Conservation (phyloP, 2,113 vertebrate genomes). For the Psophia crepitans region DNA sequence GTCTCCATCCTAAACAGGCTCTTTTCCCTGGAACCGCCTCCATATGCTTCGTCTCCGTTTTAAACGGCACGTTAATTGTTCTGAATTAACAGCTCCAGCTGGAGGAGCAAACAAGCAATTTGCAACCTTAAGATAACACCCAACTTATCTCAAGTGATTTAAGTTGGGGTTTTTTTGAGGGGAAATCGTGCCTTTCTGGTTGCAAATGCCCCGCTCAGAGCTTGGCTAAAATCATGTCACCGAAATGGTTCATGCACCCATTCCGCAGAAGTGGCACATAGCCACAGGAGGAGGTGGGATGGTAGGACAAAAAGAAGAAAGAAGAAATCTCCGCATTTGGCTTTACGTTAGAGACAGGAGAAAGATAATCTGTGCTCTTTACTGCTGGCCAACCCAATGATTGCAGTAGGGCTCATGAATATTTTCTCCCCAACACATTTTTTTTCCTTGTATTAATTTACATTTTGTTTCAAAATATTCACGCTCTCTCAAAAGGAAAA, state of each 20-base stretch:
- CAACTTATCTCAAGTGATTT: slow-evolving; percentile 70
- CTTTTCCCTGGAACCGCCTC: slow-evolving; percentile 45
- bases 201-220: neutral
- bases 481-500: neutral
- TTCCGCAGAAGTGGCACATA: neutral
- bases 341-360: neutral
- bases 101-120: slow-evolving; percentile 74
- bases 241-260: neutral
- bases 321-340: neutral
- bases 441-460: neutral
- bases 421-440: neutral
- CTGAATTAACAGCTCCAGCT: slow-evolving; percentile 77
- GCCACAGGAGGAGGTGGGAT: neutral
- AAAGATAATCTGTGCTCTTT: neutral
- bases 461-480: neutral
- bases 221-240: neutral
- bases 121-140: slow-evolving; percentile 69
- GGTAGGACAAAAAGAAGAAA: neutral
- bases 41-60: slow-evolving; percentile 55
- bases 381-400: neutral
- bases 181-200: neutral
- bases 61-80: slow-evolving; percentile 70
- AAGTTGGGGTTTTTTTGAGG: neutral
- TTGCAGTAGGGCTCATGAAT: neutral
- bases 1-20: neutral